Evolutionary conservation across 1,140 invertebrate species (phyloP), one percentile per base, ranked within the genome.

Genomic region (Homarus americanus): DNA sequence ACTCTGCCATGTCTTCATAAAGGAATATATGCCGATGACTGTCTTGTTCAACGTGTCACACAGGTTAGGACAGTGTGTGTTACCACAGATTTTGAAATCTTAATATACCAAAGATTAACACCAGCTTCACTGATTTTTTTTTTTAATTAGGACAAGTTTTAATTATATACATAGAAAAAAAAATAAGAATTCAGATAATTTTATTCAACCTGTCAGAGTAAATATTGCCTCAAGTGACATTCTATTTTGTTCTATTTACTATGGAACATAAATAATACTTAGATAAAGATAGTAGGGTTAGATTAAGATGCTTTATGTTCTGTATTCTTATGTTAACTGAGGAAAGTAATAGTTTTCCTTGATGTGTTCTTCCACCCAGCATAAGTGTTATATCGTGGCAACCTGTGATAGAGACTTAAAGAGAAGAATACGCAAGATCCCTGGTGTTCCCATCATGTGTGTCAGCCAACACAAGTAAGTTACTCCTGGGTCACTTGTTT

Each of bases 11-110:
- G 99, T 95, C 94, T 98, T 93, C 99, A 99, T 94, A 99, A 99
- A 95, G 99, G 99, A 66, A 99, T 98, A 2, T 99, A 99, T 95
- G 99, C 99, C 92, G 99, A 99, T 95, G 99, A 99, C 94, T 99
- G 99, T 94, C 95, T 99, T 82, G 98, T 99, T 2, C 97, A 99
- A 93, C 96, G 99, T 94, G 97, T 99, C 5, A 99, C 97, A 28
- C 98, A 97, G 94, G 97, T 97, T 4, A 20, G 53, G 20, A 49
- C 9, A 49, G 44, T 49, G 44, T 49, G 15, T 49, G 15, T 49
- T 49, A 10, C 44, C n/a, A n/a, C n/a, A n/a, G n/a, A n/a, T n/a
- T n/a, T n/a, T n/a, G n/a, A n/a, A n/a, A n/a, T n/a, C n/a, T n/a
- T n/a, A n/a, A n/a, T n/a, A n/a, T n/a, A n/a, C n/a, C n/a, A n/a